Evolutionary conservation across 2,113 vertebrate species (phyloP).

Genomic region (Emydocephalus ijimae): DNA sequence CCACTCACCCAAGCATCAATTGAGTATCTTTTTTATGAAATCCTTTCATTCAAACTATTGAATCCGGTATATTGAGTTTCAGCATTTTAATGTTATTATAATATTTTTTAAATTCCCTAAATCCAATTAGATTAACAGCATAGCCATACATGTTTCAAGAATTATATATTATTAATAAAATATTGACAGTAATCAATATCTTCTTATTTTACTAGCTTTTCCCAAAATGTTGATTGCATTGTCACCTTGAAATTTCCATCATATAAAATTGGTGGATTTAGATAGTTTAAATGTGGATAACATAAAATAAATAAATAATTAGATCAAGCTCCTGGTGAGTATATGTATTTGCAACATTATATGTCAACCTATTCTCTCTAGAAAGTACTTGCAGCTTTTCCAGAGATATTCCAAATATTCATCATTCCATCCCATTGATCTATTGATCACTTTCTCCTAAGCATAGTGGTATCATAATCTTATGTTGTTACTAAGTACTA

Average conservation of each 20-base stretch:
- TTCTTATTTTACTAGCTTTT: not conserved
- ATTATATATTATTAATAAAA: not conserved
- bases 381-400: not conserved
- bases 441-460: not conserved
- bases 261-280: not conserved
- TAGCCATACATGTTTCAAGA: not conserved
- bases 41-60: not conserved
- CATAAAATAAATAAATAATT: not conserved
- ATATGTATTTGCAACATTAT: not conserved
- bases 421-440: not conserved
- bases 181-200: not conserved
- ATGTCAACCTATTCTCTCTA: not conserved
- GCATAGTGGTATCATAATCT: not conserved
- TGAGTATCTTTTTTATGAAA: not conserved
- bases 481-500: not conserved
- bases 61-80: not conserved
- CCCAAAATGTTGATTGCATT: not conserved
- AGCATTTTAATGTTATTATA: not conserved
- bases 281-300: not conserved
- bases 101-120: not conserved
- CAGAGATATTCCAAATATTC: not conserved
- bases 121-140: not conserved
- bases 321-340: not conserved
- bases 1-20: not conserved
- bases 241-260: not conserved